phyloP scores from a whole-genome alignment of 2,113 vertebrate genomes.

The Puntigrus tetrazona region DNA sequence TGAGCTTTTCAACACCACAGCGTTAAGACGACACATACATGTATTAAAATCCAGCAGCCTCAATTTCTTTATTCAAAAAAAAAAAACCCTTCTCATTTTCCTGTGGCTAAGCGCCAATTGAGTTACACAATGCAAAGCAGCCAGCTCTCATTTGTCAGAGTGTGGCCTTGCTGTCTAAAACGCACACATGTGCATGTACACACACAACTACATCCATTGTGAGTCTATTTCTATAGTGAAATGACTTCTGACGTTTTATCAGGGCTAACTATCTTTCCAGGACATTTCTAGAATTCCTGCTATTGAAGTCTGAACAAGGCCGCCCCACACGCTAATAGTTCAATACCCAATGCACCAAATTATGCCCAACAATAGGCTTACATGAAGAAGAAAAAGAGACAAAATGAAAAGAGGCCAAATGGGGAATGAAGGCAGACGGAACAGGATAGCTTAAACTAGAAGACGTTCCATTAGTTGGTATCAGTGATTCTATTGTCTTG shows the following conservation, averaged over 20 bases:
- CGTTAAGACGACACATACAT: constrained; percentile 53
- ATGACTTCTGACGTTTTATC: constrained; percentile 72
- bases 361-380: constrained; percentile 56
- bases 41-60: constrained; percentile 66
- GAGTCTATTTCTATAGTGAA: constrained; percentile 65
- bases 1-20: constrained; percentile 45
- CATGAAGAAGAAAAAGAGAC: constrained; percentile 61
- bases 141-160: constrained; percentile 41
- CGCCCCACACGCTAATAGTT: constrained; percentile 66
- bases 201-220: constrained; percentile 67
- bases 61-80: constrained; percentile 73
- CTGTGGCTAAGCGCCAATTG: constrained; percentile 56
- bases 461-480: constrained; percentile 30
- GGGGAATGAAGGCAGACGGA: constrained; percentile 55
- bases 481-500: constrained; percentile 71
- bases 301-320: constrained; percentile 67
- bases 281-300: constrained; percentile 75
- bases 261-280: constrained; percentile 71
- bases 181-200: constrained; percentile 61
- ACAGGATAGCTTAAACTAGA: constrained; percentile 32
- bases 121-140: constrained; percentile 60
- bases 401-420: constrained; percentile 52
- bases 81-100: constrained; percentile 62
- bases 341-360: constrained; percentile 69
- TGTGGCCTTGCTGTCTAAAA: constrained; percentile 19